A percentile compares a stretch with the other conserved stretches of the same genome.
phyloP scores from a whole-genome alignment of 2,888 invertebrate species.

The Apeira syringaria region DNA sequence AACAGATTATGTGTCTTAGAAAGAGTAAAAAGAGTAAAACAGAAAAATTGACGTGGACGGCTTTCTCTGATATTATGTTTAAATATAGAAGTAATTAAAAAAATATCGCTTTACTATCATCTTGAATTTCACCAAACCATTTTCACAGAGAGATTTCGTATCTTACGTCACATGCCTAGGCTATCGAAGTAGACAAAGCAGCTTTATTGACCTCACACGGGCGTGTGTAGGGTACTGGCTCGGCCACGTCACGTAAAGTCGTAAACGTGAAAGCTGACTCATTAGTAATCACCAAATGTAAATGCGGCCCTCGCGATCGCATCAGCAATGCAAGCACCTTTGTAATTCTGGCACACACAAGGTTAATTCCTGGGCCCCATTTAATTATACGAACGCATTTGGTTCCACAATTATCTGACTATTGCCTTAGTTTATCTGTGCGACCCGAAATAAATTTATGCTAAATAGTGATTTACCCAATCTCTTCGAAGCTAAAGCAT shows the following conservation, averaged over 20 bases:
- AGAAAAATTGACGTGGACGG: too few relatives aligned
- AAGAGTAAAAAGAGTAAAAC: too few relatives aligned
- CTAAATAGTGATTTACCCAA: conserved; percentile 30
- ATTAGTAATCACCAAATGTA: conserved; percentile 47
- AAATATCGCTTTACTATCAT: too few relatives aligned
- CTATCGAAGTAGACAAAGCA: too few relatives aligned
- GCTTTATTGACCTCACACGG: too few relatives aligned
- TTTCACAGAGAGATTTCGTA: too few relatives aligned
- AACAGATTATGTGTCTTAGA: too few relatives aligned
- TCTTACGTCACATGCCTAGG: too few relatives aligned
- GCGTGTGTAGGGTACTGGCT: too few relatives aligned
- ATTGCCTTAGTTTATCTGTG: conserved; percentile 32
- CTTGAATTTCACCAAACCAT: too few relatives aligned
- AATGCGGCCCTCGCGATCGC: conserved; percentile 44
- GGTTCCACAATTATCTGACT: conserved; percentile 43
- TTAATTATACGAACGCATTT: conserved; percentile 47
- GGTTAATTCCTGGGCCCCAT: conserved; percentile 37
- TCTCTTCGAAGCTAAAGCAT: conserved; percentile 7
- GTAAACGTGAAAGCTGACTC: conserved; percentile 24
- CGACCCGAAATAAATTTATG: conserved; percentile 30
- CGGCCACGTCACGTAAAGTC: background rate
- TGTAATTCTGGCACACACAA: conserved; percentile 52
- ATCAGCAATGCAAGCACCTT: conserved; percentile 52
- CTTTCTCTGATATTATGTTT: too few relatives aligned
- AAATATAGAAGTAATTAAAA: too few relatives aligned